Evolutionary conservation across 2,113 vertebrate species (phyloP).

Genomic region (Tapirus terrestris): DNA sequence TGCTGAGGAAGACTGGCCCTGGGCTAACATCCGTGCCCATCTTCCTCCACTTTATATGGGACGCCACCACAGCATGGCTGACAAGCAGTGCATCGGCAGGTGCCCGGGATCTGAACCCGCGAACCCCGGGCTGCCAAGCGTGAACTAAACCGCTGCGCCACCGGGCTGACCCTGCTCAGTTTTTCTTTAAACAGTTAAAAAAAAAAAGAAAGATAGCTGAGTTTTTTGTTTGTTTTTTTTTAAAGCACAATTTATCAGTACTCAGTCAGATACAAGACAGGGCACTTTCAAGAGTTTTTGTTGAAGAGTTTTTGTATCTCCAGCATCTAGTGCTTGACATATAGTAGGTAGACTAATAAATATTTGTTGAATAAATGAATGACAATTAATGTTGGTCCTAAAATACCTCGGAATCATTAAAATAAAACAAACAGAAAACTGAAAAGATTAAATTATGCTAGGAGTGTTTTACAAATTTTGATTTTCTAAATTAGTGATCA

Average conservation of each 20-base stretch:
- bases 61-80: no score
- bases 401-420: constrained; percentile 47
- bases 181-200: neutral
- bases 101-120: no score
- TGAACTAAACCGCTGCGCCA: no score
- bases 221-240: no score
- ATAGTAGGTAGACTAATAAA: neutral
- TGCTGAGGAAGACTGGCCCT: no score
- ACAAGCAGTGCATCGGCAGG: no score
- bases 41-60: no score
- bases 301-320: neutral
- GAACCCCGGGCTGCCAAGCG: no score
- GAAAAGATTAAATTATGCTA: neutral
- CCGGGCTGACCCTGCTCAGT: neutral
- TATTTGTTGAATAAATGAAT: neutral
- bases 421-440: neutral
- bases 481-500: neutral
- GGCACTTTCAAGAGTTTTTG: neutral
- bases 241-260: neutral
- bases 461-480: neutral
- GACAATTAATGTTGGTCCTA: constrained; percentile 25
- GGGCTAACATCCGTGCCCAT: no score
- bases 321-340: neutral
- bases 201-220: neutral
- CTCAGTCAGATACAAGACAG: neutral